phyloP scores from a whole-genome alignment of 2,797 vertebrate species.

The Sciaenops ocellatus region DNA sequence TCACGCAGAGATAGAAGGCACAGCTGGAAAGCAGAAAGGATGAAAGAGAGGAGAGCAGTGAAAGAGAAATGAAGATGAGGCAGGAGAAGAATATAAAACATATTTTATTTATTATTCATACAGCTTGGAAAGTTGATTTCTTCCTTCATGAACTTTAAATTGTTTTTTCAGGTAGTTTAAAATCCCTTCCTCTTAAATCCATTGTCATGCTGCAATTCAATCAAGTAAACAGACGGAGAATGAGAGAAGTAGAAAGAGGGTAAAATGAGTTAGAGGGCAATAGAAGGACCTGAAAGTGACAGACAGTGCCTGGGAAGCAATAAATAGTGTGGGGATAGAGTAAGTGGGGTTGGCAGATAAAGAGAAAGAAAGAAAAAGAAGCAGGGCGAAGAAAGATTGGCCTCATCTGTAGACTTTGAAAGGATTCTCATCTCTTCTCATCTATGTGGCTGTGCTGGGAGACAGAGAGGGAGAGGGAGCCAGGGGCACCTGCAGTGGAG shows the following conservation, averaged over 20 bases:
- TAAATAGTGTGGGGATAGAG: conserved; percentile 59
- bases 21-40: conserved; percentile 50
- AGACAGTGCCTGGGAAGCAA: conserved; percentile 56
- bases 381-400: conserved; percentile 64
- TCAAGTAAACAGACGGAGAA: conserved; percentile 48
- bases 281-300: conserved; percentile 57
- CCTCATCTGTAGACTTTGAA: conserved; percentile 74
- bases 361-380: conserved; percentile 56
- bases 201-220: conserved; percentile 33
- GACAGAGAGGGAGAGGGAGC: conserved; percentile 58
- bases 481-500: conserved; percentile 76
- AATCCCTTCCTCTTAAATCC: conserved; percentile 24
- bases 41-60: conserved; percentile 29
- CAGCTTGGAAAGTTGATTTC: conserved; percentile 21
- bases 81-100: conserved; percentile 41
- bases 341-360: conserved; percentile 65
- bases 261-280: conserved; percentile 60
- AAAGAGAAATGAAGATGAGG: conserved; percentile 31
- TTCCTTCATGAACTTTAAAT: conserved; percentile 37
- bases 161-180: conserved; percentile 38
- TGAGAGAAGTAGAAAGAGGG: conserved; percentile 21
- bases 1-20: conserved; percentile 26
- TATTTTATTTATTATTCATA: conserved; percentile 36
- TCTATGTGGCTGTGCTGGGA: conserved; percentile 66
- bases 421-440: conserved; percentile 74